Evolutionary conservation across 2,888 invertebrate genomes (phyloP).

Genomic region (Calliphora vomitoria): DNA sequence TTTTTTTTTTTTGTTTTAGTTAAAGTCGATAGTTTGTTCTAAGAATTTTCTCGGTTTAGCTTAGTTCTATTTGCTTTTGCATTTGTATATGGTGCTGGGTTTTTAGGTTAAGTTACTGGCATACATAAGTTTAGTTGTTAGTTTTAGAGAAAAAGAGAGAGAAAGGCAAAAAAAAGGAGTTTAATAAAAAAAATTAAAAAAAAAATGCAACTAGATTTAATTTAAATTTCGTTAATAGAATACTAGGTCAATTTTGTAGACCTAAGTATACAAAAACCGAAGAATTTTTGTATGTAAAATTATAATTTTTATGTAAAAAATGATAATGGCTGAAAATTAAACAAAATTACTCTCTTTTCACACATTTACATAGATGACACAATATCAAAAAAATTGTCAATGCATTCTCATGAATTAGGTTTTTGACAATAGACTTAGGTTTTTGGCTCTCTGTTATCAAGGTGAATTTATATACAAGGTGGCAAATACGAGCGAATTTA

Average conservation of each 20-base stretch:
- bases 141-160: neutral
- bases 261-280: too few relatives aligned
- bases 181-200: neutral
- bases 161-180: neutral
- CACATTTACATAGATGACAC: too few relatives aligned
- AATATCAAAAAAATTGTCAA: too few relatives aligned
- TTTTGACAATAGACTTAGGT: too few relatives aligned
- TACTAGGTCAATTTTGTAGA: constrained; percentile 15
- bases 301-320: too few relatives aligned
- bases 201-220: neutral
- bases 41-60: neutral
- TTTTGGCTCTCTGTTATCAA: too few relatives aligned
- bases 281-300: too few relatives aligned
- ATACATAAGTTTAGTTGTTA: constrained; percentile 16
- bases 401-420: too few relatives aligned
- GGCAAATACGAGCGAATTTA: too few relatives aligned
- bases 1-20: constrained; percentile 1
- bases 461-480: too few relatives aligned
- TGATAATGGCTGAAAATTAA: too few relatives aligned
- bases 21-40: neutral
- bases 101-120: constrained; percentile 23
- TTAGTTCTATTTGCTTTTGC: neutral
- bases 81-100: neutral
- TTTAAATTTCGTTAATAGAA: constrained; percentile 1
- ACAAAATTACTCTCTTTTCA: too few relatives aligned